These are phyloP conservation scores for Dryomyza anilis DNA, from an alignment of 2,888 invertebrate genomes.

Conservation along the genomic window DNA sequence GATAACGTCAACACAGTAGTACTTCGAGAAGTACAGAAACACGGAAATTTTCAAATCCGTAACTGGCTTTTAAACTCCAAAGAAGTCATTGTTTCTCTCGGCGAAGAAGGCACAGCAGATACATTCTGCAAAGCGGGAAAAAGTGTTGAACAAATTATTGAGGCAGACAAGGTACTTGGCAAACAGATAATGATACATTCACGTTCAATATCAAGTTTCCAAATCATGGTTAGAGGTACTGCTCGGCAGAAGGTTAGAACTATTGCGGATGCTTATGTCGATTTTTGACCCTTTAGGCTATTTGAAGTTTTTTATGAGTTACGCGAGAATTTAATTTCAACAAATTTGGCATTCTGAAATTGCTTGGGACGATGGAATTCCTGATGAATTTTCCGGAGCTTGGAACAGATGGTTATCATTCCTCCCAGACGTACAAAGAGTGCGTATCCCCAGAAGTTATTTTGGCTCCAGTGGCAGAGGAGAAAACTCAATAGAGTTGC, in stretches of 20 bases:
- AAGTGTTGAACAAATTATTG: no score
- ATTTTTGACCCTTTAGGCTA: no score
- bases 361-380: constrained; percentile 33
- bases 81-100: constrained; percentile 22
- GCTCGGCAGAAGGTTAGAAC: constrained; percentile 17
- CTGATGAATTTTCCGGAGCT: no score
- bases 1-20: constrained; percentile 38
- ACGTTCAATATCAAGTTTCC: constrained; percentile 30
- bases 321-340: constrained; percentile 35
- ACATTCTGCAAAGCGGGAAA: no score
- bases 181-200: constrained; percentile 25
- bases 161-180: no score
- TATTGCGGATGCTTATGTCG: constrained; percentile 32
- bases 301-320: constrained; percentile 23
- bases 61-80: constrained; percentile 35
- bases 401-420: no score
- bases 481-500: no score
- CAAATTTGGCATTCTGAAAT: constrained; percentile 32
- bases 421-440: no score
- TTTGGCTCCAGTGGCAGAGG: no score
- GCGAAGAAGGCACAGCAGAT: no score
- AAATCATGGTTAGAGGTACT: constrained; percentile 25
- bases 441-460: no score
- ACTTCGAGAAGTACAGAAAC: constrained; percentile 33
- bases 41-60: no score